Percentiles rank a stretch among this genome's conserved stretches.
These are phyloP conservation scores for Tupaia tana DNA, from an alignment of 2,113 vertebrate species.

Conservation along the genomic window DNA sequence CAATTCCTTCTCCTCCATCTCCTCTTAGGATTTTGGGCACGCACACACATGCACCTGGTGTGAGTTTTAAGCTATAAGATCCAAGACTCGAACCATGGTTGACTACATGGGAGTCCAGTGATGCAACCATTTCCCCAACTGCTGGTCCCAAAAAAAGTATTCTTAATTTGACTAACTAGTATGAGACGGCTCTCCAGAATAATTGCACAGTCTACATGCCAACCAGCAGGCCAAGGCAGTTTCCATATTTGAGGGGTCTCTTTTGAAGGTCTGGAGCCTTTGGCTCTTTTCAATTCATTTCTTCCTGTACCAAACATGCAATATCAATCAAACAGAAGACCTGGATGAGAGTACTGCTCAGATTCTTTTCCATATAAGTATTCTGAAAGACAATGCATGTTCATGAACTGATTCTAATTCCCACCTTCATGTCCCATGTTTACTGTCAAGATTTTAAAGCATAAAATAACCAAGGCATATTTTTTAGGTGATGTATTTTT, in stretches of 20 bases:
- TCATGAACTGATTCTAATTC: not conserved
- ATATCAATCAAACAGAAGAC: not conserved
- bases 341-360: not conserved
- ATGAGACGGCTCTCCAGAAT: not conserved
- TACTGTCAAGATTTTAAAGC: not conserved
- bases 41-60: no score
- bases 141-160: no score
- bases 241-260: not conserved
- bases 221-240: not conserved
- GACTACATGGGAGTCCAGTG: no score
- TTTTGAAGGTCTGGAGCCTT: not conserved
- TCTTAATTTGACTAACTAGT: not conserved
- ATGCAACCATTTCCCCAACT: no score
- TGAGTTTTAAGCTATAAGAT: no score
- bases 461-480: slow-evolving; percentile 14
- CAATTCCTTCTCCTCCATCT: no score
- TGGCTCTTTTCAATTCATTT: not conserved
- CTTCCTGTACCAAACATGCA: not conserved
- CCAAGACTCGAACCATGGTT: no score
- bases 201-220: not conserved
- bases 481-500: slow-evolving; percentile 36
- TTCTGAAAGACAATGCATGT: not conserved
- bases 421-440: not conserved
- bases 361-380: not conserved
- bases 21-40: no score